Evolutionary conservation across 2,113 vertebrate species (phyloP).

Genomic region (Oenanthe melanoleuca): DNA sequence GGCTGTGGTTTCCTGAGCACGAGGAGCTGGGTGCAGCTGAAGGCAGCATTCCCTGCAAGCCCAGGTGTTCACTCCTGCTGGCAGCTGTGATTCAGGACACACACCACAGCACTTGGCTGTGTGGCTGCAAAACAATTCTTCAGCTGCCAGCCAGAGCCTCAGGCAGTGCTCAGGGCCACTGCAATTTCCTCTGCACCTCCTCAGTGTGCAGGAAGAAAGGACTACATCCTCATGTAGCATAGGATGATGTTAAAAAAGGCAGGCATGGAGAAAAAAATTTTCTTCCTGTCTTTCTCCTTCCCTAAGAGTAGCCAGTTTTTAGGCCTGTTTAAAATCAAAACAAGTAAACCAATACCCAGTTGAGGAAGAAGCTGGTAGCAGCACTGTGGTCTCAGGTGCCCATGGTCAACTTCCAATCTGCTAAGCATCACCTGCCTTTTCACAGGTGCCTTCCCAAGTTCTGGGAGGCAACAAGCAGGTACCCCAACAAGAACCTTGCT

Average conservation of each 20-base stretch:
- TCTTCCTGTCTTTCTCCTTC: not conserved
- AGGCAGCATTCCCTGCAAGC: not conserved
- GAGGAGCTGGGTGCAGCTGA: not conserved
- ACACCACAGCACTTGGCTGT: not conserved
- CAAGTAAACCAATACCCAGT: not conserved
- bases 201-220: not conserved
- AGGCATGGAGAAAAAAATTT: not conserved
- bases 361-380: not conserved
- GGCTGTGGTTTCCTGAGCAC: not conserved
- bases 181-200: not conserved
- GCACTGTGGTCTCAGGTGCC: not conserved
- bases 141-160: not conserved
- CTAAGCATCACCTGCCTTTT: not conserved
- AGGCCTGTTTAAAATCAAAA: not conserved
- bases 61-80: accelerated
- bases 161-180: not conserved
- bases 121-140: not conserved
- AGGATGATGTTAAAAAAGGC: not conserved
- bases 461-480: not conserved
- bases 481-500: not conserved
- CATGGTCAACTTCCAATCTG: not conserved
- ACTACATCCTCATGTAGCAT: not conserved
- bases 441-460: not conserved
- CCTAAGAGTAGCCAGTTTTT: not conserved
- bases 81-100: not conserved